Base-by-base conservation (phyloP, 2,113 vertebrate species). In the Tachysurus vachellii region DNA sequence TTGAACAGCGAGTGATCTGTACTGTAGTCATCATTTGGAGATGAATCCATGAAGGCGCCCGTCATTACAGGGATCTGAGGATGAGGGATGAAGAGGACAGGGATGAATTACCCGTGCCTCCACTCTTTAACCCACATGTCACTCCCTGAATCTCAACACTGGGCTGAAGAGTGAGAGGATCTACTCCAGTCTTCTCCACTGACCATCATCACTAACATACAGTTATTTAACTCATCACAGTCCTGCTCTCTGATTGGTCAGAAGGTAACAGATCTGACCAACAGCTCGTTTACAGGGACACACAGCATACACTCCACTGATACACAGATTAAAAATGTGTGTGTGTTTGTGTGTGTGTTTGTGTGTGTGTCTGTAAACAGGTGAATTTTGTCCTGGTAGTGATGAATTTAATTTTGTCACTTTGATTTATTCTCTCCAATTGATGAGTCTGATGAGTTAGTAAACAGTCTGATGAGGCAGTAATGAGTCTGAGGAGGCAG, bases 1-100 rank as follows among this genome's bases (percentile, higher is more conserved):
- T 98, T 99, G 90, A 99, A 99, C 92, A 99, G 96, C 10, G 98
- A 99, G 92, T 99, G 98, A 28, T 99, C 98, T 0, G 96, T 96
- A 73, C 97, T 97, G 95, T 98, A 99, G 93, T 99, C 98, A 26
- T 99, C 97, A 0, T 97, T 97, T 54, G 98, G 96, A 0, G 98
- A 99, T 91, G 98, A 97, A 94, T 99, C 98, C 98, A 99, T 98
- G 94, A 99, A 99, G 47, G 96, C 98, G 5, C 97, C 98, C 83
- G 97, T 98, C 97, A 99, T 99, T 26, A 99, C 97, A 53, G 98
- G 98, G 93, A 99, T 95, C 98, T 99, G 94, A 31, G 36, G 88
- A 26, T 0, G 90, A 86, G 68, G 89, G 42, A 82, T 53, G 61
- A 36, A 31, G 82, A 54, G 26, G 47, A 28, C 61, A 19, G 44